Base-by-base conservation (phyloP, 2,113 vertebrate genomes). In the Arizona elegans region DNA sequence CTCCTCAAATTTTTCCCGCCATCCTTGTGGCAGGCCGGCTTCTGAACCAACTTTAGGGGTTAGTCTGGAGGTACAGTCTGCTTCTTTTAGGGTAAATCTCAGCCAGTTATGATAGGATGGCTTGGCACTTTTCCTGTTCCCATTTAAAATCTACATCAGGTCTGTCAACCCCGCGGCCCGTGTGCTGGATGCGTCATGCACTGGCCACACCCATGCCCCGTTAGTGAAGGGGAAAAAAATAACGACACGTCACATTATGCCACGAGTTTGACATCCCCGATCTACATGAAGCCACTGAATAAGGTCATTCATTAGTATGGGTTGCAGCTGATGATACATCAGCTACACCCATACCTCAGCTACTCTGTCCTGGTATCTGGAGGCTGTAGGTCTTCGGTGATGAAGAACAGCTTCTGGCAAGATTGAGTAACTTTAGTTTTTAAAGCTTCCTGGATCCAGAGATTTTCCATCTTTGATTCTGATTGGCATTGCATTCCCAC, bases 141-240 rank as follows among this genome's bases (percentile, higher is more conserved):
- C 29, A 70, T 70, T 70, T 75, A 75, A 75, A 33, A 75, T 75
- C 70, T 75, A 38, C 15, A 75, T 19, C 53, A 54, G 53, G 53
- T 0, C 53, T 54, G 11, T 54, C 12, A 54, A 54, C 12, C 2
- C 0, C 3, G 2, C 2, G 2, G 11, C 53, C 53, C 3, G 3
- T 54, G 12, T 13, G 3, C 53, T 3, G 53, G 53, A 53, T 3
- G 53, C 53, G 53, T 54, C 53, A 54, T 12, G 2, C 53, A 54
- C 53, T 54, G 53, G 53, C 53, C 53, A 54, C 53, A 0, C 53
- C 2, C 11, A 54, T 0, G 12, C 53, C 53, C 12, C 0, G 53
- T 54, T 54, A 54, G 53, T 54, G 53, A 54, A 54, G 53, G 2
- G 53, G 53, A 13, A 54, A 13, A 53, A 54, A 54, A 11, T 54